Percentiles rank a stretch among this genome's conserved stretches.
phyloP scores from a whole-genome alignment of 2,888 invertebrate genomes.

The Tetropium fuscum region DNA sequence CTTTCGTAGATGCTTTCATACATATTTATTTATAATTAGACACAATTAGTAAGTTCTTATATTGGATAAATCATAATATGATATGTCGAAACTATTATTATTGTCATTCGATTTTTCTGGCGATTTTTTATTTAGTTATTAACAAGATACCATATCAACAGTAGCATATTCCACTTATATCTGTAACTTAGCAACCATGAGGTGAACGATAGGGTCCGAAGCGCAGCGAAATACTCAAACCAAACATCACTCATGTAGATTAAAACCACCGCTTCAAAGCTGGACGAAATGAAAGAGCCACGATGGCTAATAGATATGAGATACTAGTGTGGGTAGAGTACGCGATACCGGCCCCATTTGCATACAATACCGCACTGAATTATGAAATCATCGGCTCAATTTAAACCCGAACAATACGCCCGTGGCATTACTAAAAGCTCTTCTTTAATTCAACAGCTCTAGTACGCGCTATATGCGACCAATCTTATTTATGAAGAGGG shows the following conservation, averaged over 20 bases:
- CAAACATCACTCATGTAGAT: constrained; percentile 35
- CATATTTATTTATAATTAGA: too few relatives aligned
- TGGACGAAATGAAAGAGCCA: constrained; percentile 28
- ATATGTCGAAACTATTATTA: too few relatives aligned
- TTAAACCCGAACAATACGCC: constrained; percentile 36
- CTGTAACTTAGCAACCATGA: too few relatives aligned
- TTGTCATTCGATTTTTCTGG: too few relatives aligned
- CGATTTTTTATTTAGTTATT: too few relatives aligned
- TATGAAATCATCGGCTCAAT: constrained; percentile 43
- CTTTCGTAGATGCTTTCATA: too few relatives aligned
- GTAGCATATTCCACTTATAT: too few relatives aligned
- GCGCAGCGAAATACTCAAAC: constrained; percentile 7
- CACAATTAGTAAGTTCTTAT: too few relatives aligned
- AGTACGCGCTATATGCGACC: neutral
- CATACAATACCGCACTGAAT: constrained; percentile 40
- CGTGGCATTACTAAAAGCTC: constrained; percentile 23
- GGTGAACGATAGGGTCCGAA: constrained; percentile 2
- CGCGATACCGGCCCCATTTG: constrained; percentile 35
- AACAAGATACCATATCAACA: too few relatives aligned
- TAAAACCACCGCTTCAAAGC: constrained; percentile 36
- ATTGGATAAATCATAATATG: too few relatives aligned
- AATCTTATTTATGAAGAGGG: constrained; percentile 7
- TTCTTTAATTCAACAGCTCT: constrained; percentile 6
- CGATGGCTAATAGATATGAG: constrained; percentile 39
- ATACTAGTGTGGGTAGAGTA: constrained; percentile 15